Evolutionary conservation across 2,113 vertebrate genomes (phyloP), one percentile per base, ranked within the genome.

Genomic region (Typhlomys cinereus): DNA sequence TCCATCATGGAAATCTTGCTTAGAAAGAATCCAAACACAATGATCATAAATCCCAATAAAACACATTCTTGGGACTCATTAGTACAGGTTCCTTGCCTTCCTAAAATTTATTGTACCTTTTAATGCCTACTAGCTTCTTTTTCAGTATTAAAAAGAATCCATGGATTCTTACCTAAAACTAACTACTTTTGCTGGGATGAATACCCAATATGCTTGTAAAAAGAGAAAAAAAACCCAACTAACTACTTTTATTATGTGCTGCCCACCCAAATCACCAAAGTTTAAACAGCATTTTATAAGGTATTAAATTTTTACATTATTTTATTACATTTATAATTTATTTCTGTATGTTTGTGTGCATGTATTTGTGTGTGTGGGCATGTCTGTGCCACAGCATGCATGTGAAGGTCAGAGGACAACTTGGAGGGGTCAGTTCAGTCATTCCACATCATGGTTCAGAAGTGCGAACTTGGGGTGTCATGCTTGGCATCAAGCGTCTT

Each of bases 31-130:
- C 14, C 44, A 87, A 85, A 80, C 29, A 89, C 54, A 85, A 78
- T 73, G 82, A 88, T 27, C 15, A 64, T 90, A 85, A 90, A 96
- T 93, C 44, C 12, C 80, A 85, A 96, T 89, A 86, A 91, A 91
- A 86, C 62, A 50, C 20, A 25, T 95, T 71, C 80, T 31, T n/a
- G 80, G 80, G 85, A 83, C 74, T 87, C 92, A 84, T 96, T 81
- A 96, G 59, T 62, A n/a, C 15, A 81, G 41, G 50, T 89, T 71
- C 82, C 71, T 83, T 66, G 15, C 48, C 36, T 90, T 27, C 25
- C 54, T 71, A 93, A 52, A 93, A 93, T 96, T 75, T 71, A 54
- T 11, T 39, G 20, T 75, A 52, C 46, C 81, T 75, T 3, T 70
- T 91, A 91, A 92, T 95, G 88, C 29, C 69, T 75, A 5, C 36